Conservation (phyloP, 2,888 invertebrate genomes). For the Stomorhina lunata region DNA sequence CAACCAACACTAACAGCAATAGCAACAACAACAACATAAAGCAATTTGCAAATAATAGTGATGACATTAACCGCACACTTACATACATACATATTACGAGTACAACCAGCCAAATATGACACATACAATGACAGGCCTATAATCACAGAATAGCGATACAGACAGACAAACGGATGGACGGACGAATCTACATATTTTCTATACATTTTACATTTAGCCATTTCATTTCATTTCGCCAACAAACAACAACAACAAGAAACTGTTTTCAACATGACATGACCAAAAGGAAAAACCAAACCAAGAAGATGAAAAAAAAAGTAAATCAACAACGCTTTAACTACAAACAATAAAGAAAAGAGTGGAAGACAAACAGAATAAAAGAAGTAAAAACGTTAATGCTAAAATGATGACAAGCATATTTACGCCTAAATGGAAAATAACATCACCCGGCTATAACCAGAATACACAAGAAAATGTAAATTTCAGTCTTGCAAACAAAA, state of each 20-base stretch:
- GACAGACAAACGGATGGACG: neutral
- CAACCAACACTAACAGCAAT: too few relatives aligned
- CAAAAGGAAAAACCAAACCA: slow-evolving; percentile 18
- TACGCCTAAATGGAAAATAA: slow-evolving; percentile 70
- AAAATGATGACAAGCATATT: slow-evolving; percentile 67
- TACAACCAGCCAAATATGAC: slow-evolving; percentile 54
- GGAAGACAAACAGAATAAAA: neutral
- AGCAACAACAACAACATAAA: slow-evolving; percentile 4
- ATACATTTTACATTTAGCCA: neutral
- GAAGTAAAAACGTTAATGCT: slow-evolving; percentile 44
- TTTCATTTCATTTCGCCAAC: slow-evolving; percentile 5
- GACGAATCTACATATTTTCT: neutral
- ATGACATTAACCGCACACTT: slow-evolving; percentile 40
- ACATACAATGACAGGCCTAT: slow-evolving; percentile 53
- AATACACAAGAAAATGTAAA: slow-evolving; percentile 22
- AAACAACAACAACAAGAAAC: slow-evolving; percentile 28
- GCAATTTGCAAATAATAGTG: slow-evolving; percentile 57
- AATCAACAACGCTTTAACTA: neutral
- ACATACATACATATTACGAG: too few relatives aligned
- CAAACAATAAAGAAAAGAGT: neutral
- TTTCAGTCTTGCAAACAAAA: neutral
- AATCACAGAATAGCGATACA: slow-evolving; percentile 15
- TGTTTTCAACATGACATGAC: slow-evolving; percentile 42
- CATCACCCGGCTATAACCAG: slow-evolving; percentile 19
- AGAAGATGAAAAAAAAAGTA: neutral